Percentiles rank a stretch among this genome's conserved stretches.
Conservation (phyloP, 2,888 invertebrate species). For the Amblyjoppa proteus region DNA sequence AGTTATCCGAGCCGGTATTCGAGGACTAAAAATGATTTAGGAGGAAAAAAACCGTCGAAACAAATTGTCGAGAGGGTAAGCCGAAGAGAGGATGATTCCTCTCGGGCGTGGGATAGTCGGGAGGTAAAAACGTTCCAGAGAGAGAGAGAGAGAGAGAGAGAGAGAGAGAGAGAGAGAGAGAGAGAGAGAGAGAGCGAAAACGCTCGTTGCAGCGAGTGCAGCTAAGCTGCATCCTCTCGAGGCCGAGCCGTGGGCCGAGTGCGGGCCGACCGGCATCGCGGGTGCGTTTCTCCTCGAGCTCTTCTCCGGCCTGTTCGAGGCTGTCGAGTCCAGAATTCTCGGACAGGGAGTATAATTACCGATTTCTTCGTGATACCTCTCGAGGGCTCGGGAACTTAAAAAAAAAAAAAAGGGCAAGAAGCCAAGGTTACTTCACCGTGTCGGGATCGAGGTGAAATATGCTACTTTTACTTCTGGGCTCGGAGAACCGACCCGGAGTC, state of each 20-base stretch:
- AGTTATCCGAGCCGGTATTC: constrained; percentile 14
- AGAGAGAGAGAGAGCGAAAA: constrained; percentile 49
- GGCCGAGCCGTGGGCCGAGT: constrained; percentile 52
- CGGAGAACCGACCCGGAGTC: not conserved
- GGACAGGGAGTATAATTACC: constrained; percentile 64
- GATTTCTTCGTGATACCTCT: constrained; percentile 62
- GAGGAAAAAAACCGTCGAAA: not conserved
- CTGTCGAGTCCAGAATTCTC: constrained; percentile 61
- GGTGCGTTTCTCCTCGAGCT: constrained; percentile 36
- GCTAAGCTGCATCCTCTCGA: constrained; percentile 51
- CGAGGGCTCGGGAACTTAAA: constrained; percentile 24
- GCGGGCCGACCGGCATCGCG: constrained; percentile 37
- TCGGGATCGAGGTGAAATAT: constrained; percentile 42
- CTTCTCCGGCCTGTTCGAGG: constrained; percentile 58
- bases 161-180: no score
- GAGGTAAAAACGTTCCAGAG: constrained; percentile 39
- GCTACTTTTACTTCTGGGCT: constrained; percentile 33
- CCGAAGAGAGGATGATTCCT: constrained; percentile 19
- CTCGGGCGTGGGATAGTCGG: constrained; percentile 39
- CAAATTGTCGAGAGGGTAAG: constrained; percentile 25
- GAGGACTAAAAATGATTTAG: constrained; percentile 49
- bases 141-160: constrained; percentile 41
- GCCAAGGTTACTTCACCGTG: constrained; percentile 57
- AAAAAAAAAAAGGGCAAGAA: constrained; percentile 29
- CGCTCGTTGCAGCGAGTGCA: constrained; percentile 38